Evolutionary conservation across 2,888 invertebrate species (phyloP), one percentile per base, ranked within the genome.

Genomic region (Cheilosia vernalis): DNA sequence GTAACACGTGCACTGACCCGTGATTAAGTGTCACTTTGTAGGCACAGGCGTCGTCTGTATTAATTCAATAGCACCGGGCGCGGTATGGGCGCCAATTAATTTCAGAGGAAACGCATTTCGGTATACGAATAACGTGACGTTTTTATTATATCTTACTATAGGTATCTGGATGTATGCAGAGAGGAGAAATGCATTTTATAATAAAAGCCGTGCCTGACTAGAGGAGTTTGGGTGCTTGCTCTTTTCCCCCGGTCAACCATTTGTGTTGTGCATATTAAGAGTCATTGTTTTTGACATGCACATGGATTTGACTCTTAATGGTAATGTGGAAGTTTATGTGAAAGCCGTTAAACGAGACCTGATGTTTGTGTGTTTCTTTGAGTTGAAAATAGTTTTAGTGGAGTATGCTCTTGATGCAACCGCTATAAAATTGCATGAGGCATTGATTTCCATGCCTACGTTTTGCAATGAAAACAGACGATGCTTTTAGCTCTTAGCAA

Each of bases 51-150:
- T 2, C n/a, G n/a, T 13, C 13, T 42, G 1, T 27, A 42, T 67
- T 9, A 0, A 42, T 58, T 56, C 15, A 66, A 53, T 56, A 47
- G 47, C 56, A 47, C 17, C 42, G 13, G 42, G 3, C 44, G 42
- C 40, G 40, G 40, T 55, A 55, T 55, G 42, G 51, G 51, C 49
- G 64, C 24, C 51, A 64, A 64, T 64, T 64, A 49, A 64, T 64
- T 64, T n/a, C 0, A 40, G 21, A 51, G 51, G 51, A 49, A 64
- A 51, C 37, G 37, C 37, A 64, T 37, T 64, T 64, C 37, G 64
- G 49, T 37, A 9, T 13, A 44, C 27, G 44, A 61, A 61, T 27
- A 44, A 27, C 19, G 1, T 3, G 5, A 19, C 21, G n/a, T 4
- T 30, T 30, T 10, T 37, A 37, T 5, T 13, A 37, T 21, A 37